Percentiles rank a stretch among this genome's conserved stretches.
Conservation (phyloP, 2,888 invertebrate genomes). For the Brachypterus glaber region DNA sequence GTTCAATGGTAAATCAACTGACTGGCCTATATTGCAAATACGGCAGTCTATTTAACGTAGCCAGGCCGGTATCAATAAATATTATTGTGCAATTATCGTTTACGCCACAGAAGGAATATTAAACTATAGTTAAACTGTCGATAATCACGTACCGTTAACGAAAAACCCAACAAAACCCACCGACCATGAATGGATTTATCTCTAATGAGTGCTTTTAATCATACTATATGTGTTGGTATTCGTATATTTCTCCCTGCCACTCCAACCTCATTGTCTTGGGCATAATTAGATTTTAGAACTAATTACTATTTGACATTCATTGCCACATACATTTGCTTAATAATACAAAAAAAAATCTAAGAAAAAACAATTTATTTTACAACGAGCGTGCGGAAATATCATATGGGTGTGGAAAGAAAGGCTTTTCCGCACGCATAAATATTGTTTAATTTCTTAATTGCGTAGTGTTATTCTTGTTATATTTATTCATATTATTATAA, state of each 20-base stretch:
- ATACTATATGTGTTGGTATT: constrained; percentile 11
- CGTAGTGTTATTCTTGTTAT: too few species aligned
- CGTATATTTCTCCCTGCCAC: neutral
- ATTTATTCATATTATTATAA: too few species aligned
- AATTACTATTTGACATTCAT: too few species aligned
- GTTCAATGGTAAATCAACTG: too few species aligned
- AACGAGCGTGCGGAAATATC: too few species aligned
- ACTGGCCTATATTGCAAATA: constrained; percentile 15
- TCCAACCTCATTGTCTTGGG: too few species aligned
- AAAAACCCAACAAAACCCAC: constrained; percentile 16
- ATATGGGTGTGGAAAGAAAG: too few species aligned
- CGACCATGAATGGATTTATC: constrained; percentile 20
- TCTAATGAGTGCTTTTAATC: constrained; percentile 19
- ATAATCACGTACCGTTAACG: constrained; percentile 18
- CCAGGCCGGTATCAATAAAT: constrained; percentile 6
- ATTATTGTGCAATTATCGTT: constrained; percentile 21
- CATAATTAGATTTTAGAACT: too few species aligned
- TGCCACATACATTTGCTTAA: too few species aligned
- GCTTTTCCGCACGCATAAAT: too few species aligned
- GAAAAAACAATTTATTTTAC: neutral
- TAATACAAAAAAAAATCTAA: neutral
- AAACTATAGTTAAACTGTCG: constrained; percentile 14
- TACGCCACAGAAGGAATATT: constrained; percentile 19
- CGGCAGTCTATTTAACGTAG: constrained; percentile 13
- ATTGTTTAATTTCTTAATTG: too few species aligned